These are phyloP conservation scores for Hemiscyllium ocellatum DNA, from an alignment of 2,113 vertebrate genomes.

Conservation along the genomic window DNA sequence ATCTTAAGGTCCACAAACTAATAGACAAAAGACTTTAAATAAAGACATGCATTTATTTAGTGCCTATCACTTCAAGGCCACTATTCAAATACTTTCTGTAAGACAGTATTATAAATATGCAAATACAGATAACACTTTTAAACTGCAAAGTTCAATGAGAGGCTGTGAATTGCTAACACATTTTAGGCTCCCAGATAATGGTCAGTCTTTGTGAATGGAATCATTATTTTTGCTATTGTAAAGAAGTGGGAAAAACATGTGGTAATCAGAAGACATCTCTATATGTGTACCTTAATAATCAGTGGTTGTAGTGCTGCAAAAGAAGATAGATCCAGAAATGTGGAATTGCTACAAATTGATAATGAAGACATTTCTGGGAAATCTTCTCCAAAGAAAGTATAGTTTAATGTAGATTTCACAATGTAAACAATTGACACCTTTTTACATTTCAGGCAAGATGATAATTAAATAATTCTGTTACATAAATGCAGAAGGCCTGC, in stretches of 20 bases:
- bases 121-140: not conserved
- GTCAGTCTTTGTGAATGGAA: not conserved
- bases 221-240: not conserved
- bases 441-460: not conserved
- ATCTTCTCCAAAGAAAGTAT: not conserved
- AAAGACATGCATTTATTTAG: not conserved
- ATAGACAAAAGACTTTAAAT: not conserved
- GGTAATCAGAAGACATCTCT: not conserved
- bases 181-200: not conserved
- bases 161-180: not conserved
- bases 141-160: slow-evolving; percentile 3
- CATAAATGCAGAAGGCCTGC: not conserved
- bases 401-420: not conserved
- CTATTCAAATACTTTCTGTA: not conserved
- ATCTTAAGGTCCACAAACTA: not conserved
- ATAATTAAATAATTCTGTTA: not conserved
- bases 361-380: not conserved
- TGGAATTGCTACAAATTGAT: not conserved
- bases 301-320: not conserved
- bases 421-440: not conserved
- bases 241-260: not conserved
- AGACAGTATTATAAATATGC: not conserved
- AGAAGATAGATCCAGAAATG: not conserved
- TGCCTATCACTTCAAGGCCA: not conserved
- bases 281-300: not conserved